These are phyloP conservation scores for Cacoxenus indagator DNA, from an alignment of 2,888 invertebrate species.

Conservation along the genomic window DNA sequence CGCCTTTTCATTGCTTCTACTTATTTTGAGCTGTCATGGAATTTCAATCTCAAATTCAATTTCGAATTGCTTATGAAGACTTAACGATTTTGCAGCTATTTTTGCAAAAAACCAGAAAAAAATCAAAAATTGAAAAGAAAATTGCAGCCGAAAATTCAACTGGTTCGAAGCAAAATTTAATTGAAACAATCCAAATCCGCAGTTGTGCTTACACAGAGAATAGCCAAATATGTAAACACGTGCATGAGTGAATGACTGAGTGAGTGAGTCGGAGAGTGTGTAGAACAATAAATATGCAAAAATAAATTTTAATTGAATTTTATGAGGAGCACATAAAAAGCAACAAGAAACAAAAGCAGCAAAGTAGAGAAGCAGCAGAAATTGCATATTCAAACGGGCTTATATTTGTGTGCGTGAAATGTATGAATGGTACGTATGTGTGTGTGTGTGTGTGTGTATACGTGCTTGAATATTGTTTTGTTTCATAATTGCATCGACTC, in stretches of 20 bases:
- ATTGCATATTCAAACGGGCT: not conserved
- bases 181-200: not conserved
- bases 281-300: constrained; percentile 1
- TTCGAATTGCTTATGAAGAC: too few relatives aligned
- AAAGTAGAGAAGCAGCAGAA: not conserved
- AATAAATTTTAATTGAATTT: constrained; percentile 20
- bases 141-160: too few relatives aligned
- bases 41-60: too few relatives aligned
- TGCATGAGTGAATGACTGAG: not conserved
- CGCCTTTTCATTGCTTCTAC: too few relatives aligned
- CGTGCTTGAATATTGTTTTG: not conserved
- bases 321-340: not conserved
- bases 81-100: too few relatives aligned
- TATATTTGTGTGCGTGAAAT: too few relatives aligned
- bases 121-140: too few relatives aligned
- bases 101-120: too few relatives aligned
- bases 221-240: not conserved
- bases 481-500: constrained; percentile 4
- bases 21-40: too few relatives aligned
- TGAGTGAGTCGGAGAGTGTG: too few relatives aligned
- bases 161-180: too few relatives aligned
- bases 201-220: not conserved
- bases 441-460: not conserved
- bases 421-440: not conserved
- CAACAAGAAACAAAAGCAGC: not conserved